Evolutionary conservation across 1,140 invertebrate genomes (phyloP), one percentile per base, ranked within the genome.

Genomic region (Reticulitermes speratus): DNA sequence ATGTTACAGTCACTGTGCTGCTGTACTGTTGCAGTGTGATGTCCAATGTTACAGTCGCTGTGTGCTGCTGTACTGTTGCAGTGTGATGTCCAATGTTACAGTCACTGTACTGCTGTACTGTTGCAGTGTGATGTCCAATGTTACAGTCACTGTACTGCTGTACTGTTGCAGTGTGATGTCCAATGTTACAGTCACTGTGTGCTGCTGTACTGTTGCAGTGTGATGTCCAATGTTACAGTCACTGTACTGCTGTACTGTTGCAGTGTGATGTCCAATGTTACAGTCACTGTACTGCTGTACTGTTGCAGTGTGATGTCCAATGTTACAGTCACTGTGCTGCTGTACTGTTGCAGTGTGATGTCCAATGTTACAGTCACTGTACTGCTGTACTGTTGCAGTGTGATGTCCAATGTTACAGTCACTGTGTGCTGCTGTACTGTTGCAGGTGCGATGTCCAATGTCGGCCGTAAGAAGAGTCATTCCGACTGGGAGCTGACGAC

Each of bases 371-470:
- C n/a, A n/a, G n/a, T n/a, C n/a, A n/a, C n/a, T 16, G 9, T 9
- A 48, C 19, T 55, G 5, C 19, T 55, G 14, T 21, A 16, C 52
- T 55, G 52, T 30, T 75, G 16, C 86, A 87, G 86, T 44, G 84
- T 30, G 44, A 87, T 87, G 86, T 85, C 86, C 75, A 87, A 85
- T 38, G 38, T 38, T 38, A 38, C 38, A 38, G 5, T 38, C 5
- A 38, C 38, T 38, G 2, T 16, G 9, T 9, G 7, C 19, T 55
- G 5, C 19, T 55, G 14, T 21, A 16, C 52, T 55, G 52, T 30
- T 75, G 16, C 86, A 87, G 87, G 86, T 44, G 84, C 21, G 44
- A 87, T 87, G 86, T 85, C 86, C 75, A 87, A 85, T 45, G 85
- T 69, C 25, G 75, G 55, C 45, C 86, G 52, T 45, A 65, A 87